phyloP scores from a whole-genome alignment of 2,888 invertebrate species.

The Dryomyza anilis region DNA sequence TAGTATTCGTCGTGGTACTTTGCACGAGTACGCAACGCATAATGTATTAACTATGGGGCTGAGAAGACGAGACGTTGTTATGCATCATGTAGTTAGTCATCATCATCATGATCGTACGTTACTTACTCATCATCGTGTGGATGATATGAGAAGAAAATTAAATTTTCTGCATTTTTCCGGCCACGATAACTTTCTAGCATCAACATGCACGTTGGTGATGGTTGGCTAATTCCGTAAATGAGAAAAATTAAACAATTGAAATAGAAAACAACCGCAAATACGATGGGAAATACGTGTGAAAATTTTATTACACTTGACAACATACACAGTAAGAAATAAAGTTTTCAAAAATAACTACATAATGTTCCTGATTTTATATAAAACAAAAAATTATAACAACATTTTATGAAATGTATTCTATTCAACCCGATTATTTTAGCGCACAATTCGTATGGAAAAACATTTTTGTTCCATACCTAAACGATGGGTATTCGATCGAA shows the following conservation, averaged over 20 bases:
- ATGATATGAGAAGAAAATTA: slow-evolving; percentile 5
- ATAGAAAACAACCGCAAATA: slow-evolving; percentile 18
- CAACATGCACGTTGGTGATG: slow-evolving; percentile 17
- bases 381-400: too few relatives aligned
- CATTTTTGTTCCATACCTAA: too few relatives aligned
- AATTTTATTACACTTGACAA: background rate
- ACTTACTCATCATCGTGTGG: too few relatives aligned
- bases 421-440: too few relatives aligned
- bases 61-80: background rate
- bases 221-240: slow-evolving; percentile 11
- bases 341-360: too few relatives aligned
- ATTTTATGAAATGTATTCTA: too few relatives aligned
- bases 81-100: background rate
- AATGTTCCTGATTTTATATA: too few relatives aligned
- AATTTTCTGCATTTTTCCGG: slow-evolving; percentile 11
- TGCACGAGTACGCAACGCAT: background rate
- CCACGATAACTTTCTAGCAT: slow-evolving; percentile 26
- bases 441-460: too few relatives aligned
- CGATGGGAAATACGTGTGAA: slow-evolving; percentile 2
- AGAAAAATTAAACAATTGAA: slow-evolving; percentile 11
- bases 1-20: too few relatives aligned
- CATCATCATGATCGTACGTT: too few relatives aligned
- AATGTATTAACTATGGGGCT: background rate
- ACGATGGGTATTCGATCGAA: too few relatives aligned
- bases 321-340: background rate